A percentile compares a stretch with the other conserved stretches of the same genome.
These are phyloP conservation scores for Malachius bipustulatus DNA, from an alignment of 2,888 invertebrate genomes.

Conservation along the genomic window DNA sequence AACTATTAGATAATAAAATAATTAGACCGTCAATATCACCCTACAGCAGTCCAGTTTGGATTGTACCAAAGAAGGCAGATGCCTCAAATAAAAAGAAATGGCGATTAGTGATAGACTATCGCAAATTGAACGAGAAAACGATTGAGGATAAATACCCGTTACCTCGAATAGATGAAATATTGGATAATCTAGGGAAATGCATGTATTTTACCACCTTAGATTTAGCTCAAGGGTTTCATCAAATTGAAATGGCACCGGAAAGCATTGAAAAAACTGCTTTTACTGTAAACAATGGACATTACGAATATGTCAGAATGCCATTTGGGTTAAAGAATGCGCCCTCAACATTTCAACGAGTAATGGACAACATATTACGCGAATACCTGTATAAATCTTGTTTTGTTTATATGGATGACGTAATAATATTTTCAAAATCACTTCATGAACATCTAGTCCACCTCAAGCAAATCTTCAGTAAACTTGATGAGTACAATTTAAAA, in stretches of 20 bases:
- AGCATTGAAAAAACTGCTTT: constrained; percentile 17
- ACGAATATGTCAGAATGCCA: constrained; percentile 16
- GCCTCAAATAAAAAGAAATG: constrained; percentile 7
- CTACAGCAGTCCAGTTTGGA: constrained; percentile 1
- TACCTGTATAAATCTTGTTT: constrained; percentile 12
- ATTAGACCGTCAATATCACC: neutral
- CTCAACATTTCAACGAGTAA: constrained; percentile 16
- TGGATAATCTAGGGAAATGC: constrained; percentile 3
- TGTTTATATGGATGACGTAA: constrained; percentile 24
- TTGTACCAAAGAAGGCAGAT: constrained; percentile 4
- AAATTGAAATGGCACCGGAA: constrained; percentile 12
- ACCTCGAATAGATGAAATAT: constrained; percentile 13
- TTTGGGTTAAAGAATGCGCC: constrained; percentile 17
- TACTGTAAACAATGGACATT: constrained; percentile 13
- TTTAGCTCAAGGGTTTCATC: constrained; percentile 16
- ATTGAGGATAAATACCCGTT: constrained; percentile 12
- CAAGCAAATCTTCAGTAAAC: constrained; percentile 5
- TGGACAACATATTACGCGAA: constrained; percentile 13
- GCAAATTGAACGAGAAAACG: neutral
- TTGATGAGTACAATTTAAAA: constrained; percentile 9
- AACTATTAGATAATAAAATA: constrained; percentile 1
- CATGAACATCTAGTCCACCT: constrained; percentile 9
- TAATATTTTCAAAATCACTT: constrained; percentile 13
- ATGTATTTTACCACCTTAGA: constrained; percentile 13
- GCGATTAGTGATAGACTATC: constrained; percentile 4